Evolutionary conservation across 2,797 vertebrate species (phyloP).

Genomic region (Takifugu ocellatus): DNA sequence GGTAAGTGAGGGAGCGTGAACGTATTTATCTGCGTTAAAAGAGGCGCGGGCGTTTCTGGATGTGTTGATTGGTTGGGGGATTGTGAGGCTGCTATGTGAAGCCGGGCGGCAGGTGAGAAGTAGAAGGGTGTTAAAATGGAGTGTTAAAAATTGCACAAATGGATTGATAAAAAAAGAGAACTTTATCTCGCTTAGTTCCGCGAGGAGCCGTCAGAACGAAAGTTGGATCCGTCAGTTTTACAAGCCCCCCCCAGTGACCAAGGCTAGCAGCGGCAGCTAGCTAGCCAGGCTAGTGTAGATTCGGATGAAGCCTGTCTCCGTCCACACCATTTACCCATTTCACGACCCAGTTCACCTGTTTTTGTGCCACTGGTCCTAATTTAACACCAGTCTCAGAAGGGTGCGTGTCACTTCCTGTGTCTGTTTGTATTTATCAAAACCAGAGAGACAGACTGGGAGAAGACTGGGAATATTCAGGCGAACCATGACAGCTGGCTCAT

Average conservation of each 20-base stretch:
- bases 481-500: constrained; percentile 39
- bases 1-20: constrained; percentile 43
- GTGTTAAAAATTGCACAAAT: constrained; percentile 59
- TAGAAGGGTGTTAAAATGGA: constrained; percentile 51
- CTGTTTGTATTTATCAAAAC: constrained; percentile 4
- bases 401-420: constrained; percentile 17
- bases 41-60: constrained; percentile 16
- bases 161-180: constrained; percentile 24
- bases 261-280: no score
- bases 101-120: constrained; percentile 56
- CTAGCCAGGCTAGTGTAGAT: no score
- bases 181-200: no score
- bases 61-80: constrained; percentile 51
- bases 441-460: neutral
- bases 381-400: constrained; percentile 11
- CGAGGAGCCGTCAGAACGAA: no score
- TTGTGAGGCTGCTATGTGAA: constrained; percentile 16
- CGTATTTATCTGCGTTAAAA: constrained; percentile 51
- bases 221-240: no score
- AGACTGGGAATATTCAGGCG: constrained; percentile 21
- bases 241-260: no score
- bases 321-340: no score
- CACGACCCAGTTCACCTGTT: constrained; percentile 6
- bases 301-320: no score
- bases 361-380: constrained; percentile 7